phyloP scores from a whole-genome alignment of 1,140 invertebrate species.

The Adoxophyes honmai region DNA sequence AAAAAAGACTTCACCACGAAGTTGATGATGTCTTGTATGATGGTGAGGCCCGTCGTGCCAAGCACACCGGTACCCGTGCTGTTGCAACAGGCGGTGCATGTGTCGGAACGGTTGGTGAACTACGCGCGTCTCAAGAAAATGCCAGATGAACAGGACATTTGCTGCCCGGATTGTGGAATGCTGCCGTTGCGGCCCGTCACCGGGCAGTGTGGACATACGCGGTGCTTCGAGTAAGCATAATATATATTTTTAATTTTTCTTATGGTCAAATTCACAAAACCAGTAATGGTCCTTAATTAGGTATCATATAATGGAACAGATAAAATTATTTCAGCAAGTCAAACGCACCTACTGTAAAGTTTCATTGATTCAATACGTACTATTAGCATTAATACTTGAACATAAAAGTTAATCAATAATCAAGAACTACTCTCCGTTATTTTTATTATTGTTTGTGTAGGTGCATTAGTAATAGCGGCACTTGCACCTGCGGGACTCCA shows the following conservation, averaged over 20 bases:
- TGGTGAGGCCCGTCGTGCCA: slow-evolving; percentile 1
- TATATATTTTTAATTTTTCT: background rate
- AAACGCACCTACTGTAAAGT: too few species aligned
- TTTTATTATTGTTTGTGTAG: slow-evolving; percentile 28
- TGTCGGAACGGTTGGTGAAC: slow-evolving; percentile 43
- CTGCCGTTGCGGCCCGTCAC: slow-evolving; percentile 43
- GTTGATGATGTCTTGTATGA: slow-evolving; percentile 8
- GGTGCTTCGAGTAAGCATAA: slow-evolving; percentile 41
- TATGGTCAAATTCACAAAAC: too few species aligned
- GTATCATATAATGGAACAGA: too few species aligned
- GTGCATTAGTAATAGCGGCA: slow-evolving; percentile 30
- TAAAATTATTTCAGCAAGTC: too few species aligned
- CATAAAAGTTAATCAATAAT: too few species aligned
- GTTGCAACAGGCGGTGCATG: slow-evolving; percentile 20
- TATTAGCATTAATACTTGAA: too few species aligned
- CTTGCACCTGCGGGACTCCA: slow-evolving; percentile 35
- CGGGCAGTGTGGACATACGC: slow-evolving; percentile 47
- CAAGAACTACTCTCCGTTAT: too few species aligned
- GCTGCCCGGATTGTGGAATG: slow-evolving; percentile 38
- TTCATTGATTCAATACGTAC: too few species aligned
- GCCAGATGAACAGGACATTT: slow-evolving; percentile 26
- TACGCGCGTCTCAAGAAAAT: slow-evolving; percentile 35
- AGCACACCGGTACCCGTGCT: slow-evolving; percentile 19
- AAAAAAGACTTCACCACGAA: background rate
- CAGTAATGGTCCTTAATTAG: too few species aligned